A percentile compares a stretch with the other conserved stretches of the same genome.
These are phyloP conservation scores for Drosophila putrida DNA, from an alignment of 2,888 invertebrate genomes.

Conservation along the genomic window DNA sequence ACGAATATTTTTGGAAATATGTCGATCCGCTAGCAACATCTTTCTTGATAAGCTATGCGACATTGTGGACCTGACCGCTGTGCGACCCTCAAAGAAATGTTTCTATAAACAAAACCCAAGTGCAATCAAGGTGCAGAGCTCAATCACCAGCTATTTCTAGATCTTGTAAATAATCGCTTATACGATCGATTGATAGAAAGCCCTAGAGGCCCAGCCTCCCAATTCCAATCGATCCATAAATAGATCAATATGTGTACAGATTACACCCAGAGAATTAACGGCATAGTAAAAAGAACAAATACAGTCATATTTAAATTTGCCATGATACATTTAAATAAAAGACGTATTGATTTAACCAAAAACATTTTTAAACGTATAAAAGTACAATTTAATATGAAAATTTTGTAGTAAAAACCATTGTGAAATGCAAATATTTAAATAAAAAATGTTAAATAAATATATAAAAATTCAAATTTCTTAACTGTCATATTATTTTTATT, in stretches of 20 bases:
- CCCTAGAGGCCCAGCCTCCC: conserved; percentile 23
- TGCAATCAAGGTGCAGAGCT: conserved; percentile 26
- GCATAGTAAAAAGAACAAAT: too few species aligned
- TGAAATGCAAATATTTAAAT: too few species aligned
- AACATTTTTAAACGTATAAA: too few species aligned
- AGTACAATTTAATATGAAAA: too few species aligned
- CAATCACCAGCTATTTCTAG: conserved; percentile 17
- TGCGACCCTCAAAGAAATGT: conserved; percentile 38
- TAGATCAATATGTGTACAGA: neutral
- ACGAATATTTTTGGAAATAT: conserved; percentile 50
- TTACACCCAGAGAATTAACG: too few species aligned
- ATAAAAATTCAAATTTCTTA: too few species aligned
- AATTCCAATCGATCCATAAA: neutral
- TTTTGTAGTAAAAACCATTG: too few species aligned
- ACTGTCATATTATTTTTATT: too few species aligned
- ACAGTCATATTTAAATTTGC: too few species aligned
- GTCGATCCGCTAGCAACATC: conserved; percentile 37
- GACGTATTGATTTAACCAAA: too few species aligned
- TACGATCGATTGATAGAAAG: conserved; percentile 14
- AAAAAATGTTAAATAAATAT: neutral
- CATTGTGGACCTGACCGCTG: conserved; percentile 39
- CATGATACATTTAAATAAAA: too few species aligned
- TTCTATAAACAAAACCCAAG: neutral
- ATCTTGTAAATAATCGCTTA: conserved; percentile 25
- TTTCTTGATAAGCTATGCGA: conserved; percentile 40